Percentiles rank a stretch among this genome's conserved stretches.
Conservation (phyloP, 2,113 vertebrate genomes). For the Megaceryle maxima region DNA sequence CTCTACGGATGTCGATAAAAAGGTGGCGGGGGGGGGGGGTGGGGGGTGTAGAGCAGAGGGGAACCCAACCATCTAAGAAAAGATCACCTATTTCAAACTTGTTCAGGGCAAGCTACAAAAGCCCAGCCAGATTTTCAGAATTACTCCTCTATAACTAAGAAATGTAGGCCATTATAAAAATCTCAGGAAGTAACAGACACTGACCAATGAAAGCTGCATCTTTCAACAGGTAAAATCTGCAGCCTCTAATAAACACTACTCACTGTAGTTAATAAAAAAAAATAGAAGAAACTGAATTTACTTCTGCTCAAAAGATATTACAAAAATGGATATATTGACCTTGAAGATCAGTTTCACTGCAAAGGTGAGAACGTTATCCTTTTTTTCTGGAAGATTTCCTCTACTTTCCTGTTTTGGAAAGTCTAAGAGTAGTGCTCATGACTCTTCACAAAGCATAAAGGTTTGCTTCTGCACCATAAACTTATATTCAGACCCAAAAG, state of each 20-base stretch:
- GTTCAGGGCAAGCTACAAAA: not conserved
- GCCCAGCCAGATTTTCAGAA: not conserved
- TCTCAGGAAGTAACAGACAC: not conserved
- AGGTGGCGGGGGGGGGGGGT: accelerated
- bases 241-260: not conserved
- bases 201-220: not conserved
- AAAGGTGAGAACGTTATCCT: not conserved
- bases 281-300: not conserved
- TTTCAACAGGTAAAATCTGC: not conserved
- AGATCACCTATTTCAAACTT: not conserved
- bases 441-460: not conserved
- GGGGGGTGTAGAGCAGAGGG: no score
- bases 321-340: not conserved
- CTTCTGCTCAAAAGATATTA: not conserved
- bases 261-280: not conserved
- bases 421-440: not conserved
- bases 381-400: not conserved
- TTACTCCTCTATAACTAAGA: not conserved
- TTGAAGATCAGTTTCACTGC: not conserved
- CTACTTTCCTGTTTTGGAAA: not conserved
- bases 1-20: no score
- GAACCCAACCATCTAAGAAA: not conserved
- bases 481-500: not conserved
- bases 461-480: not conserved
- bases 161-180: not conserved